Evolutionary conservation across 2,113 vertebrate species (phyloP).

Genomic region (Lepidothrix coronata): DNA sequence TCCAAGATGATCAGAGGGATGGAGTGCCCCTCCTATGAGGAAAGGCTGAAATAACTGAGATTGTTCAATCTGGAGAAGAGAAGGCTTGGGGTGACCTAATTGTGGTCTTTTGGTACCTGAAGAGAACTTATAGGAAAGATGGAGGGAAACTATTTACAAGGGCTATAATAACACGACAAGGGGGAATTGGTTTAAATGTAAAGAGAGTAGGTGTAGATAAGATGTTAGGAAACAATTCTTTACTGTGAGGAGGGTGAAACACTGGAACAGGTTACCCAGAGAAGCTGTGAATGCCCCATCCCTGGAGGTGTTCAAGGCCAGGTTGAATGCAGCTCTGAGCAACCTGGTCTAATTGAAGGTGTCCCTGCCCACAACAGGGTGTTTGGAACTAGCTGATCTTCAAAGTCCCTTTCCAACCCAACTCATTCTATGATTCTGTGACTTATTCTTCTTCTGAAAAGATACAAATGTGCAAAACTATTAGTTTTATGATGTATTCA

Average conservation of each 20-base stretch:
- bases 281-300: not conserved
- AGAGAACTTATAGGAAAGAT: not conserved
- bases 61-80: not conserved
- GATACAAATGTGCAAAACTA: not conserved
- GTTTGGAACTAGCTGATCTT: not conserved
- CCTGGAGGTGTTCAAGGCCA: not conserved
- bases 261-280: not conserved
- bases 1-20: not conserved
- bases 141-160: not conserved
- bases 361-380: not conserved
- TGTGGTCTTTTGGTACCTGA: not conserved
- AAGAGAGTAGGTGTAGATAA: not conserved
- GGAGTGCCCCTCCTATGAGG: not conserved
- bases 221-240: not conserved
- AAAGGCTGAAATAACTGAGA: not conserved
- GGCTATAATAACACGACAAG: not conserved
- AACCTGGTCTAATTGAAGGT: not conserved
- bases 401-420: not conserved
- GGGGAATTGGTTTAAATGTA: not conserved
- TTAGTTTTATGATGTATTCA: not conserved
- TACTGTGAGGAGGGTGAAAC: not conserved
- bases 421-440: not conserved
- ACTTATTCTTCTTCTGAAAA: not conserved
- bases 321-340: not conserved
- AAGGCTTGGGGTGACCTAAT: not conserved